Conservation (phyloP, 1,140 invertebrate species). For the Lepidotrigona ventralis region DNA sequence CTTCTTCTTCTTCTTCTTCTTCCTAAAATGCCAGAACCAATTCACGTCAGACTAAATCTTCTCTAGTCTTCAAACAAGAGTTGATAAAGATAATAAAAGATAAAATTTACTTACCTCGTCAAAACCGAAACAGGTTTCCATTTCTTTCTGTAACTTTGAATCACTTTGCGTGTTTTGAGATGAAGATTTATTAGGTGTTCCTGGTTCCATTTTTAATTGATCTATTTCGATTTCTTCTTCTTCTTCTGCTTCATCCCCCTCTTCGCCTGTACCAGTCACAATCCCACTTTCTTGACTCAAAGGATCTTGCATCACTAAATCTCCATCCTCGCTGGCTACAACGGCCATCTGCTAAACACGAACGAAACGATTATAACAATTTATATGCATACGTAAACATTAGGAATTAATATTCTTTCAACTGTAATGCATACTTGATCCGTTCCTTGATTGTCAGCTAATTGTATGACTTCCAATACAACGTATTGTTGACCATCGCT, state of each 20-base stretch:
- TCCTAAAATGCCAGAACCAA: slow-evolving; percentile 33
- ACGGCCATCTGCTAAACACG: slow-evolving; percentile 74
- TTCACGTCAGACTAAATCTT: background rate
- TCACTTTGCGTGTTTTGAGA: slow-evolving; percentile 74
- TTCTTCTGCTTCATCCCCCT: slow-evolving; percentile 70
- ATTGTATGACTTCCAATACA: slow-evolving; percentile 91
- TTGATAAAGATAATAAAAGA: background rate
- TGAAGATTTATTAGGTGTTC: slow-evolving; percentile 53
- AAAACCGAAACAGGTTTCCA: slow-evolving; percentile 92
- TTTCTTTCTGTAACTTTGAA: slow-evolving; percentile 83
- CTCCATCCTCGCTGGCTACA: slow-evolving; percentile 78
- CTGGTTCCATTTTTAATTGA: slow-evolving; percentile 72
- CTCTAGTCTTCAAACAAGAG: background rate
- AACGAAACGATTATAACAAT: background rate
- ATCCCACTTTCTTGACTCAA: slow-evolving; percentile 74
- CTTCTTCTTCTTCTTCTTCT: slow-evolving; percentile 76
- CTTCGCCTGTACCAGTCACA: slow-evolving; percentile 71
- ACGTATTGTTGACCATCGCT: slow-evolving; percentile 92
- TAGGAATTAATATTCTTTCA: background rate
- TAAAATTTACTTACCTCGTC: slow-evolving; percentile 83
- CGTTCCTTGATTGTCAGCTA: slow-evolving; percentile 84
- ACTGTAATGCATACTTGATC: slow-evolving; percentile 68
- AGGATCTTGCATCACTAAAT: slow-evolving; percentile 79
- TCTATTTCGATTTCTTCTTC: slow-evolving; percentile 72
- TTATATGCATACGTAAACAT: background rate